These are phyloP conservation scores for Prorops nasuta DNA, from an alignment of 1,140 invertebrate species.

Conservation along the genomic window DNA sequence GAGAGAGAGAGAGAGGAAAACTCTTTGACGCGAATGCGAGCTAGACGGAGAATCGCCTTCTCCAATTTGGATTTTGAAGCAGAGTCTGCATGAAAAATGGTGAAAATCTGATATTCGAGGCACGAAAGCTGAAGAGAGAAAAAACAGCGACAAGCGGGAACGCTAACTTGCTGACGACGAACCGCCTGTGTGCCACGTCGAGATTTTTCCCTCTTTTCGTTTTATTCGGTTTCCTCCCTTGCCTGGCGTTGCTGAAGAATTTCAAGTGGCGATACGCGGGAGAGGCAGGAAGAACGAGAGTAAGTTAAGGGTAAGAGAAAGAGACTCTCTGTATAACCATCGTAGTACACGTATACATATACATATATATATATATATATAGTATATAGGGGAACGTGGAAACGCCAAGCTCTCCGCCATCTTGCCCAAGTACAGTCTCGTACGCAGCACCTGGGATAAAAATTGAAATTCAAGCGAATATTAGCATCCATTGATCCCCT, in stretches of 20 bases:
- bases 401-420: slow-evolving; percentile 43
- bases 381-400: slow-evolving; percentile 34
- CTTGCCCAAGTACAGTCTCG: slow-evolving; percentile 44
- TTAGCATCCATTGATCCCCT: too few relatives aligned
- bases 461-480: too few relatives aligned
- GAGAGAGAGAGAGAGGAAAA: too few relatives aligned
- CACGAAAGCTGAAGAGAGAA: background rate
- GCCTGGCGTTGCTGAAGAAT: slow-evolving; percentile 30
- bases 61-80: too few relatives aligned
- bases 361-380: too few relatives aligned
- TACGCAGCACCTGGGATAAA: slow-evolving; percentile 38
- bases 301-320: slow-evolving; percentile 10
- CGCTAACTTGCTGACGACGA: background rate
- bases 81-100: too few relatives aligned
- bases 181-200: slow-evolving; percentile 14
- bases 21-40: too few relatives aligned
- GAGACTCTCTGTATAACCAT: too few relatives aligned
- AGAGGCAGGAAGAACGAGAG: slow-evolving; percentile 15
- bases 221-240: slow-evolving; percentile 37
- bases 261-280: slow-evolving; percentile 29
- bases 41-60: too few relatives aligned
- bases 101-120: too few relatives aligned
- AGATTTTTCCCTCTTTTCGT: slow-evolving; percentile 33
- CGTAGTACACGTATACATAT: too few relatives aligned
- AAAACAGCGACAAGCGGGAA: background rate